Base-by-base conservation (phyloP, 2,888 invertebrate species). In the Diadromus collaris region DNA sequence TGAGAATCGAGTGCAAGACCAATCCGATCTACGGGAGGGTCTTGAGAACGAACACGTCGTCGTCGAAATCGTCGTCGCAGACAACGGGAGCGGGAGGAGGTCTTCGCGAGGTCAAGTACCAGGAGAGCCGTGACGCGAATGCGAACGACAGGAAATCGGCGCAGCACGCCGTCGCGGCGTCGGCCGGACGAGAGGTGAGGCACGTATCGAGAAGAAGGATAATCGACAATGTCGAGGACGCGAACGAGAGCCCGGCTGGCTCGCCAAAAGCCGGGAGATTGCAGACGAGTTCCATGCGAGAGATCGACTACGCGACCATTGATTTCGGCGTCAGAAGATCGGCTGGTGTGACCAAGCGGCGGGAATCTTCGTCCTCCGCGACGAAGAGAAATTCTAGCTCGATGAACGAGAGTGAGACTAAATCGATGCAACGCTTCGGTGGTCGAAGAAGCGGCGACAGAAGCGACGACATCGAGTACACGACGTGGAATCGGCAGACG, bases 141-240 rank as follows among this genome's bases (percentile, higher is more conserved):
- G 77, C 78, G 56, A 60, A 76, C 41, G 81, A 81, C 41, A 81
- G 67, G 54, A 60, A 70, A 71, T 71, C 70, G 16, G 44, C 70
- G 19, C 65, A 67, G 34, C 77, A 61, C 56, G 19, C 54, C 16
- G 32, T 65, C 10, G 51, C 32, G 32, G 54, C 32, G 24, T 41
- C 70, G 32, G 68, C n/a, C 19, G 48, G 68, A 19, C 79, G 73
- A 27, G 84, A 84, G 34, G 83, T 82, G 71, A 83, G 85, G 24
- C 85, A 88, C 38, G 85, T 90, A 82, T 90, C 90, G 3, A 82
- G 90, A 2, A 85, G 85, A 13, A 83, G 88, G 61, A 90, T 90
- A 46, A 88, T 90, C 76, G 85, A 84, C 24, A 89, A 87, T 54
- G 86, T 81, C 16, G 85, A 82, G 38, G 87, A 87, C 6, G 56